These are phyloP conservation scores for Hylyphantes graminicola DNA, from an alignment of 1,140 invertebrate species.

Conservation along the genomic window DNA sequence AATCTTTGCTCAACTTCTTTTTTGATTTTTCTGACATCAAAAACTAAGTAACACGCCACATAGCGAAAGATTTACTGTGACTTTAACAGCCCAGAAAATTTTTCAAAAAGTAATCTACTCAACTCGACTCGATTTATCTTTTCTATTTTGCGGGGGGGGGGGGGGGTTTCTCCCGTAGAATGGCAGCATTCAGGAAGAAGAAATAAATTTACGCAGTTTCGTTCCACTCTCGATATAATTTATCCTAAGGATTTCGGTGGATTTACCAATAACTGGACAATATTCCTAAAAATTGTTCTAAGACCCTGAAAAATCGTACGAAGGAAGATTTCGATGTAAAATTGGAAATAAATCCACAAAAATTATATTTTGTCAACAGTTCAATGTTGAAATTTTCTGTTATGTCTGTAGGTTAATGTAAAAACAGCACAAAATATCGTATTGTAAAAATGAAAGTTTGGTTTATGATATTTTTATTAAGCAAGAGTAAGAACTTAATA, in stretches of 20 bases:
- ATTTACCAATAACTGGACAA: slow-evolving; percentile 31
- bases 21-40: not conserved
- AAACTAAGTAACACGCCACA: not conserved
- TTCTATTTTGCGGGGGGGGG: slow-evolving; percentile 15
- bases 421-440: no score
- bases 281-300: slow-evolving; percentile 15
- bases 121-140: slow-evolving; percentile 6
- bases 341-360: no score
- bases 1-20: not conserved
- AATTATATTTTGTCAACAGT: no score
- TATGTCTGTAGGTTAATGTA: no score
- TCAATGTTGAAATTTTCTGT: no score
- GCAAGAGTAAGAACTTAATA: no score
- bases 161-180: not conserved
- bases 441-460: no score
- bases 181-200: slow-evolving; percentile 6
- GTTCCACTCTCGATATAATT: slow-evolving; percentile 12
- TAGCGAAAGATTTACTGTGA: slow-evolving; percentile 8
- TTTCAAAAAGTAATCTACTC: slow-evolving; percentile 22
- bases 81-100: slow-evolving; percentile 2
- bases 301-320: slow-evolving; percentile 8
- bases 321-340: not conserved
- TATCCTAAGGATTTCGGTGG: slow-evolving; percentile 24
- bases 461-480: no score
- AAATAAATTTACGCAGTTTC: slow-evolving; percentile 32